Percentiles rank a stretch among this genome's conserved stretches.
Evolutionary conservation across 2,113 vertebrate genomes (phyloP).

Genomic region (Pseudorasbora parva): DNA sequence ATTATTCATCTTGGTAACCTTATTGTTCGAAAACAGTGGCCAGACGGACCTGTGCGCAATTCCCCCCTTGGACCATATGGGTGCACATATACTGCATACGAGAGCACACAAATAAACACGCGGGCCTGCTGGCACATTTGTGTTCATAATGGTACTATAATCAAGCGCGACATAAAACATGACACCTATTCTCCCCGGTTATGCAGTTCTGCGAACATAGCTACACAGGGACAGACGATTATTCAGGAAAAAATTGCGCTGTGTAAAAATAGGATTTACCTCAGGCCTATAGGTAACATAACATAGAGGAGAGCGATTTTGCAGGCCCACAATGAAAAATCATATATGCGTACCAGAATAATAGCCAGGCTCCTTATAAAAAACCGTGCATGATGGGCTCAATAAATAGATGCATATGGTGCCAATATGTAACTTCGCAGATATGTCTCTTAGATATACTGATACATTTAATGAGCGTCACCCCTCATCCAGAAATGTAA

Average conservation of each 20-base stretch:
- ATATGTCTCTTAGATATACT: not conserved
- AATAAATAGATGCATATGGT: not conserved
- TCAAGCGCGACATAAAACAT: slow-evolving; percentile 65
- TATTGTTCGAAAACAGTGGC: slow-evolving; percentile 29
- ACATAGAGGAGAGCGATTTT: slow-evolving; percentile 22
- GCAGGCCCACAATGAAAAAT: slow-evolving; percentile 27
- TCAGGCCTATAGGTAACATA: slow-evolving; percentile 47
- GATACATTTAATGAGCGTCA: not conserved
- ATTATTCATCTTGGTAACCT: slow-evolving; percentile 19
- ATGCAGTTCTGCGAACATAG: slow-evolving; percentile 20
- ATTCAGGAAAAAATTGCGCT: not conserved
- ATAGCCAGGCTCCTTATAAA: not conserved
- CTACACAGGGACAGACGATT: not conserved
- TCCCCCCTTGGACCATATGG: slow-evolving; percentile 70
- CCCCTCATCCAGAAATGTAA: not conserved
- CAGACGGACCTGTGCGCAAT: slow-evolving; percentile 56
- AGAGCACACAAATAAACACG: slow-evolving; percentile 52
- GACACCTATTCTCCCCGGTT: slow-evolving; percentile 50
- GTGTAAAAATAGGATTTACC: not conserved
- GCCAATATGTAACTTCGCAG: not conserved
- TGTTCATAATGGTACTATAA: slow-evolving; percentile 68
- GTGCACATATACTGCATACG: slow-evolving; percentile 72
- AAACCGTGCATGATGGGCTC: not conserved
- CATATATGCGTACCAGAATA: slow-evolving; percentile 24
- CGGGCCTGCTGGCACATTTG: slow-evolving; percentile 64